Conservation (phyloP, 1,140 invertebrate genomes). For the Holcopasites calliopsidis region DNA sequence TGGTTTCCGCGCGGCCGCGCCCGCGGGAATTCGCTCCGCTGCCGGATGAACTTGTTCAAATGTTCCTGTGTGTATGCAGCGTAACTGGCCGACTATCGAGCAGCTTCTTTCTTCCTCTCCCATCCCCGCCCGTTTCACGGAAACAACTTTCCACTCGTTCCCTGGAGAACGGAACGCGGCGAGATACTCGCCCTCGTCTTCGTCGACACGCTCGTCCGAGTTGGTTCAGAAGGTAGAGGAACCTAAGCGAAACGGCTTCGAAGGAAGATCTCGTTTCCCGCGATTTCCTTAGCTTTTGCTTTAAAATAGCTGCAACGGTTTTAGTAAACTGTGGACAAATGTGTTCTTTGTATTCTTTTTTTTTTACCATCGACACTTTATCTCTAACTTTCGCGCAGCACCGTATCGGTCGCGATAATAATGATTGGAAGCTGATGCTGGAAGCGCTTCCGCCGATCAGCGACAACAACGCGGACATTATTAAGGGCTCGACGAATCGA, state of each 20-base stretch:
- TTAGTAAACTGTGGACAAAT: too few species aligned
- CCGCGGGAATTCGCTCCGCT: constrained; percentile 9
- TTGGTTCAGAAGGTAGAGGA: neutral
- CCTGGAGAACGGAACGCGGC: neutral
- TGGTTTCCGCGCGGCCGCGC: neutral
- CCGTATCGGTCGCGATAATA: too few species aligned
- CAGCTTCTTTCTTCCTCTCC: neutral
- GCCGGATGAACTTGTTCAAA: neutral
- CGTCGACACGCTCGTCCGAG: neutral
- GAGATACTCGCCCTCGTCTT: neutral
- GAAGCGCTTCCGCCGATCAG: neutral
- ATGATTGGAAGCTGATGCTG: neutral
- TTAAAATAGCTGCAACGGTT: too few species aligned
- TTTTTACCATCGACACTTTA: too few species aligned
- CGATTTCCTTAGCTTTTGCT: too few species aligned
- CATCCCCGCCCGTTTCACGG: neutral
- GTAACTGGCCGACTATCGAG: constrained; percentile 1
- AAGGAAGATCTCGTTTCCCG: neutral
- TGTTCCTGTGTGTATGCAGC: neutral
- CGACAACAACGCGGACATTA: neutral
- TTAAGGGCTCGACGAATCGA: constrained; percentile 21
- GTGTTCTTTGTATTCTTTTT: too few species aligned
- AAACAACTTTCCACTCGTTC: constrained; percentile 6
- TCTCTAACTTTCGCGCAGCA: too few species aligned
- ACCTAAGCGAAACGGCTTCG: neutral